A percentile compares a stretch with the other conserved stretches of the same genome.
Evolutionary conservation across 2,113 vertebrate species (phyloP).

Genomic region (Zeus faber): DNA sequence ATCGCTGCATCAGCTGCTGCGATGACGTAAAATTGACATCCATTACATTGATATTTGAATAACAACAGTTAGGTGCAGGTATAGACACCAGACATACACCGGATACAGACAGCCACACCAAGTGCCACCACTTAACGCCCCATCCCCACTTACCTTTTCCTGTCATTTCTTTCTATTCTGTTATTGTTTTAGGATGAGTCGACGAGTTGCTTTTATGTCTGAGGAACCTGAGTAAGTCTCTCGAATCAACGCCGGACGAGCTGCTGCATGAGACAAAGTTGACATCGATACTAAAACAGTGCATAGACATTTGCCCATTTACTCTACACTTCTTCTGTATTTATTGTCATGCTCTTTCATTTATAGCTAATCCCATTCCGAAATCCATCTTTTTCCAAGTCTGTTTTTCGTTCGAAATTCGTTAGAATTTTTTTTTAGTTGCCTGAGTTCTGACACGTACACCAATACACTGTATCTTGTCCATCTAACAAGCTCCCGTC

Average conservation of each 20-base stretch:
- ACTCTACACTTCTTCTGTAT: no score
- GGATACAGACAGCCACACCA: background rate
- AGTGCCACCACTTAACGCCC: background rate
- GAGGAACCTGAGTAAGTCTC: slow-evolving; percentile 96
- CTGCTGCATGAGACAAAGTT: slow-evolving; percentile 44
- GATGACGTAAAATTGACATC: no score
- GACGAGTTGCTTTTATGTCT: slow-evolving; percentile 88
- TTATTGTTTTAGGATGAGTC: slow-evolving; percentile 90
- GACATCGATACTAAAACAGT: background rate
- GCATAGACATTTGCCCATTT: slow-evolving; percentile 13
- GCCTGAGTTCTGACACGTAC: no score
- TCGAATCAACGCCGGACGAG: slow-evolving; percentile 68
- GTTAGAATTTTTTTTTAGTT: no score
- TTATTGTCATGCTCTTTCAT: no score
- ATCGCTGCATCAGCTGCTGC: background rate
- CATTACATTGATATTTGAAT: no score
- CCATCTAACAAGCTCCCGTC: no score
- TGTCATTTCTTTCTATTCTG: slow-evolving; percentile 43
- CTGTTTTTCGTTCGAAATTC: no score
- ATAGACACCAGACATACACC: slow-evolving; percentile 2
- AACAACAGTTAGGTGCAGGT: no score
- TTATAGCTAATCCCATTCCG: no score
- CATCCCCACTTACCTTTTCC: slow-evolving; percentile 21
- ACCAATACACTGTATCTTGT: no score
- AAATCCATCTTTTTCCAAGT: no score